phyloP scores from a whole-genome alignment of 2,797 vertebrate species.

The Falco biarmicus region DNA sequence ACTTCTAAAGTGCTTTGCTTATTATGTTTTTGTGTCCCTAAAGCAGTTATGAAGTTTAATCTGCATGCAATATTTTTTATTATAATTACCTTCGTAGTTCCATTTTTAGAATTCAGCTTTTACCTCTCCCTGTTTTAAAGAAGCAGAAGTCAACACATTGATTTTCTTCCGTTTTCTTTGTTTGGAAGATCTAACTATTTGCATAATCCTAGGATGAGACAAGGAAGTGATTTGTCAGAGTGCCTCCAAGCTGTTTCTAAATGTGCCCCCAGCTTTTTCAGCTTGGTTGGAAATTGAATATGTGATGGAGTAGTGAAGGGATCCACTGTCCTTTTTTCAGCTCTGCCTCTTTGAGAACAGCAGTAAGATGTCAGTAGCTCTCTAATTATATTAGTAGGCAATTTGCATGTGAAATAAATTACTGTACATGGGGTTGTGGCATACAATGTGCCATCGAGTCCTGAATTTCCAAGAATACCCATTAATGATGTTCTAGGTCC shows the following conservation, averaged over 20 bases:
- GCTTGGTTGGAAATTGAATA: not conserved
- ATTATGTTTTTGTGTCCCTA: not conserved
- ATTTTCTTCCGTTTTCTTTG: not conserved
- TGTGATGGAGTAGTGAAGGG: not conserved
- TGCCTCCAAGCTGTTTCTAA: not conserved
- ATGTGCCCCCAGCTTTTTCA: not conserved
- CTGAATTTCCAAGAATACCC: not conserved
- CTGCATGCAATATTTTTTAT: not conserved
- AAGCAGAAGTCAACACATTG: not conserved
- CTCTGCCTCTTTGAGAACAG: not conserved
- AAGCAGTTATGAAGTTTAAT: not conserved
- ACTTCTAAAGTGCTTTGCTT: not conserved
- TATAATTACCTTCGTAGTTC: not conserved
- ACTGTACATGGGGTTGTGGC: not conserved
- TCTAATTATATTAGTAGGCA: not conserved
- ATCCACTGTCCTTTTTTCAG: not conserved
- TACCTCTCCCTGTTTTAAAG: not conserved
- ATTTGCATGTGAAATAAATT: not conserved
- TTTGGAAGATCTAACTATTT: not conserved
- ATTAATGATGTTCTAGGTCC: not conserved
- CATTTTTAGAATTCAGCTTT: not conserved
- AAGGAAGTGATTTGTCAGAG: not conserved
- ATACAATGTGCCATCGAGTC: accelerated
- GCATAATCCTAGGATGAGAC: not conserved
- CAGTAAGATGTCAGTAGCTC: not conserved